These are phyloP conservation scores for Polyodon spathula DNA, from an alignment of 2,113 vertebrate species.

Conservation along the genomic window DNA sequence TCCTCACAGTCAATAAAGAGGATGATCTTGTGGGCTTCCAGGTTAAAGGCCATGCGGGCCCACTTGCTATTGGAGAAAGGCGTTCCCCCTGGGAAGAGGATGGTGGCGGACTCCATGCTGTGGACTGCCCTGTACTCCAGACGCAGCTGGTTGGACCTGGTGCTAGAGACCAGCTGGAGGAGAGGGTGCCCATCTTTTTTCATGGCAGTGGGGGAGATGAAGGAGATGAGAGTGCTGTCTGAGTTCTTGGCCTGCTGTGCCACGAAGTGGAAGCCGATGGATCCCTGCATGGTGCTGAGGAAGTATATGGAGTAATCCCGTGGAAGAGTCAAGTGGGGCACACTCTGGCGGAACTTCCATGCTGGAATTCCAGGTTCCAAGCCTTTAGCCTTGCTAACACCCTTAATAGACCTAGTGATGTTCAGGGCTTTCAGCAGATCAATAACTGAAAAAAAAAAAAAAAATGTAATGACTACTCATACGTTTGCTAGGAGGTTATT, in stretches of 20 bases:
- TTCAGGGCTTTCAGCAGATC: conserved; percentile 56
- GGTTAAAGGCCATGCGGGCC: conserved; percentile 55
- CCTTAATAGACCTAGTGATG: conserved; percentile 39
- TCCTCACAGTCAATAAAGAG: conserved; percentile 60
- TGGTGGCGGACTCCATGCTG: conserved; percentile 20
- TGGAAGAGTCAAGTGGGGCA: conserved; percentile 53
- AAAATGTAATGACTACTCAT: background rate
- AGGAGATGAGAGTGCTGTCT: conserved; percentile 52
- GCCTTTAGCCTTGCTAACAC: conserved; percentile 44
- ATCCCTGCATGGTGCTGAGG: conserved; percentile 36
- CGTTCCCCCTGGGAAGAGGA: conserved; percentile 46
- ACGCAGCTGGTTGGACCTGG: conserved; percentile 38
- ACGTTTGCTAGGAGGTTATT: background rate
- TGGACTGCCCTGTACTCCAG: conserved; percentile 44
- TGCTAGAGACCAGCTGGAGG: conserved; percentile 56
- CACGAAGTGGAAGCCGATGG: conserved; percentile 54
- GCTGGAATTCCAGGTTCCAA: conserved; percentile 25
- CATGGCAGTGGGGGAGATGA: conserved; percentile 36
- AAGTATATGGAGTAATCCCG: conserved; percentile 45
- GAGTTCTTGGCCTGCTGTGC: conserved; percentile 45
- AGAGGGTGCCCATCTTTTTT: conserved; percentile 37
- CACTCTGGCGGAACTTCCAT: conserved; percentile 51
- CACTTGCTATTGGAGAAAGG: conserved; percentile 50
- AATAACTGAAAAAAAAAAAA: conserved; percentile 34
- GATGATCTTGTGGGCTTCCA: conserved; percentile 46